phyloP scores from a whole-genome alignment of 2,113 vertebrate genomes.

The Oryzias woworae region DNA sequence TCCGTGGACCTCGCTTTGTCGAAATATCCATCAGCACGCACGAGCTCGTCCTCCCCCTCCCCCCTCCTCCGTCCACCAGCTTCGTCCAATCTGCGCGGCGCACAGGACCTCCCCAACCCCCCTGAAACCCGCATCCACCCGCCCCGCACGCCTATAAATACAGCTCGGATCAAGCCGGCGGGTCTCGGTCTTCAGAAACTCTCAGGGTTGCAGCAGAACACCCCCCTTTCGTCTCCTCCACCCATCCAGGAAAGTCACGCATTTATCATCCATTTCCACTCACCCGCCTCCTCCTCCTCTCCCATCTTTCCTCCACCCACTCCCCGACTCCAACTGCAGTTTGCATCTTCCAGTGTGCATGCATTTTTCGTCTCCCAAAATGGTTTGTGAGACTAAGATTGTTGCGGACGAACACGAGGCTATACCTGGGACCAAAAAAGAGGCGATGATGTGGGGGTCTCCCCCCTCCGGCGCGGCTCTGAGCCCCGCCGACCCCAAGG shows the following conservation, averaged over 20 bases:
- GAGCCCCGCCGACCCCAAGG: constrained; percentile 71
- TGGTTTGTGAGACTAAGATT: constrained; percentile 99
- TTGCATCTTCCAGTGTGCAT: constrained; percentile 84
- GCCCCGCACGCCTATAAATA: constrained; percentile 87
- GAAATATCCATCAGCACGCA: constrained; percentile 40
- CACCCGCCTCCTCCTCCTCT: constrained; percentile 26
- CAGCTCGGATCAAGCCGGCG: constrained; percentile 81
- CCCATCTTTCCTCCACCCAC: constrained; percentile 12
- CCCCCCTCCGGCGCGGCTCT: constrained; percentile 73
- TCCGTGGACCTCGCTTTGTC: constrained; percentile 30
- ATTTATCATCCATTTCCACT: constrained; percentile 44
- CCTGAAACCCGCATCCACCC: constrained; percentile 79
- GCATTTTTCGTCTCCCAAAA: constrained; percentile 94
- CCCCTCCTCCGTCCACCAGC: constrained; percentile 54
- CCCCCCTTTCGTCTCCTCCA: constrained; percentile 63
- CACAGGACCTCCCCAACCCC: constrained; percentile 81
- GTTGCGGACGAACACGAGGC: constrained; percentile 92
- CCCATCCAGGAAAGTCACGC: constrained; percentile 40
- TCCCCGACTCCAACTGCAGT: constrained; percentile 43
- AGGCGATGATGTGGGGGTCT: constrained; percentile 89
- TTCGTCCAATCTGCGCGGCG: constrained; percentile 80
- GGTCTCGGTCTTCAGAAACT: constrained; percentile 82
- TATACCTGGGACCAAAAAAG: constrained; percentile 88
- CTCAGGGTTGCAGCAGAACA: constrained; percentile 79
- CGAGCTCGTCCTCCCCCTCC: constrained; percentile 22